Evolutionary conservation across 2,888 invertebrate species (phyloP).

Genomic region (Suillia variegata): DNA sequence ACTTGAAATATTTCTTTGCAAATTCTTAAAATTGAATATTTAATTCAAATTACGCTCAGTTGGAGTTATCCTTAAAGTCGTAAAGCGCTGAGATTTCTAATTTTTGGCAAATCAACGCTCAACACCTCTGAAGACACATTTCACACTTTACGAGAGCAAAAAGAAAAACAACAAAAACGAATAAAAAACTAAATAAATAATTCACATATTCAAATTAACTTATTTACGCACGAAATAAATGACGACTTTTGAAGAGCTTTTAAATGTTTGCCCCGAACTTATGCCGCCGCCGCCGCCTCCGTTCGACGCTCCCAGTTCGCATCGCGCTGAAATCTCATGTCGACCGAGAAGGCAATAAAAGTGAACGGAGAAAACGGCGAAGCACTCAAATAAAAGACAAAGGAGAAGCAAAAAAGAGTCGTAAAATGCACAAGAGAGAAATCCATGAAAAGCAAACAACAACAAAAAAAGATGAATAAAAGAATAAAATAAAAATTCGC

Average conservation of each 20-base stretch:
- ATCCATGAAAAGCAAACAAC: background rate
- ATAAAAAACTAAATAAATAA: background rate
- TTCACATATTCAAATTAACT: background rate
- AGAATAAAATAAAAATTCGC: background rate
- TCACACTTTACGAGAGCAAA: too few species aligned
- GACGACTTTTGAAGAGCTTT: background rate
- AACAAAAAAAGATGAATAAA: background rate
- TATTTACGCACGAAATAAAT: background rate
- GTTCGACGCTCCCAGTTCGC: too few species aligned
- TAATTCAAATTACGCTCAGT: too few species aligned
- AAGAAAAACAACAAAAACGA: background rate
- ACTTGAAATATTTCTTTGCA: too few species aligned
- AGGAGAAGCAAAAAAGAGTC: background rate
- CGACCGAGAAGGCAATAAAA: background rate
- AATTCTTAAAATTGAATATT: too few species aligned
- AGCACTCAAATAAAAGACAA: background rate
- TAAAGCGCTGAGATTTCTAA: too few species aligned
- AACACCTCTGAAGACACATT: too few species aligned
- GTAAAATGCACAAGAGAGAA: background rate
- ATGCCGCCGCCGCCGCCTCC: too few species aligned
- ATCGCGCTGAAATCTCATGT: too few species aligned
- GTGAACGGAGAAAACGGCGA: background rate
- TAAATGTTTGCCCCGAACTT: too few species aligned
- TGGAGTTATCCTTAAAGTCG: too few species aligned
- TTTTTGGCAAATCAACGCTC: too few species aligned